Conservation (phyloP, 2,797 vertebrate species). For the Falco columbarius region DNA sequence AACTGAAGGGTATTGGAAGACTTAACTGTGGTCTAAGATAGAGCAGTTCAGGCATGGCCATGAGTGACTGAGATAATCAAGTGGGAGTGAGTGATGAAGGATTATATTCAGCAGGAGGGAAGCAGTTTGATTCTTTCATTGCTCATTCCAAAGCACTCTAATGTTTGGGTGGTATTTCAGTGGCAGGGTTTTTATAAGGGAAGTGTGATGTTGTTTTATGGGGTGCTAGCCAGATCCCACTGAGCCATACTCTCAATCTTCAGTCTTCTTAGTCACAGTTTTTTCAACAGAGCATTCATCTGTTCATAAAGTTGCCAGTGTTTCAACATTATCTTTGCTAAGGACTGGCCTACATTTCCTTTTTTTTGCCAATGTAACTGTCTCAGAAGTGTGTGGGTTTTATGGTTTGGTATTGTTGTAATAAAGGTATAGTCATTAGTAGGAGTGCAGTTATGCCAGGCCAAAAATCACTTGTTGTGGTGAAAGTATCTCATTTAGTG, state of each 20-base stretch:
- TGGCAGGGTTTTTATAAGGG: slow-evolving; percentile 39
- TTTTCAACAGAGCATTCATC: slow-evolving; percentile 22
- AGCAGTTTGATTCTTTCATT: slow-evolving; percentile 33
- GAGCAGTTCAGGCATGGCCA: neutral
- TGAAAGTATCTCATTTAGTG: neutral
- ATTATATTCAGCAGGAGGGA: slow-evolving; percentile 30
- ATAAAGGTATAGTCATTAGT: neutral
- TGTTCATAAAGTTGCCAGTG: slow-evolving; percentile 24
- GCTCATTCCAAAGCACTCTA: slow-evolving; percentile 50
- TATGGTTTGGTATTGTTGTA: neutral
- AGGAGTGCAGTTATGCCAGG: neutral
- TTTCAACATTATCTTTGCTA: neutral
- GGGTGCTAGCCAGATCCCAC: slow-evolving; percentile 64
- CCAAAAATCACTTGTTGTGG: neutral
- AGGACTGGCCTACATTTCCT: neutral
- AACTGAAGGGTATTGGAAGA: neutral
- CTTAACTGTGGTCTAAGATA: neutral
- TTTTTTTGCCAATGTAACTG: neutral
- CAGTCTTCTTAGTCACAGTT: slow-evolving; percentile 37
- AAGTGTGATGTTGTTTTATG: slow-evolving; percentile 62
- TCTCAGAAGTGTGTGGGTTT: neutral
- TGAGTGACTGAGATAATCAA: slow-evolving; percentile 11
- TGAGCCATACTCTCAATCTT: slow-evolving; percentile 37
- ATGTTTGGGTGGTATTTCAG: slow-evolving; percentile 60
- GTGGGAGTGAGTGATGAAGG: slow-evolving; percentile 64